Evolutionary conservation across 2,113 vertebrate genomes (phyloP).

Genomic region (Lagenorhynchus albirostris): DNA sequence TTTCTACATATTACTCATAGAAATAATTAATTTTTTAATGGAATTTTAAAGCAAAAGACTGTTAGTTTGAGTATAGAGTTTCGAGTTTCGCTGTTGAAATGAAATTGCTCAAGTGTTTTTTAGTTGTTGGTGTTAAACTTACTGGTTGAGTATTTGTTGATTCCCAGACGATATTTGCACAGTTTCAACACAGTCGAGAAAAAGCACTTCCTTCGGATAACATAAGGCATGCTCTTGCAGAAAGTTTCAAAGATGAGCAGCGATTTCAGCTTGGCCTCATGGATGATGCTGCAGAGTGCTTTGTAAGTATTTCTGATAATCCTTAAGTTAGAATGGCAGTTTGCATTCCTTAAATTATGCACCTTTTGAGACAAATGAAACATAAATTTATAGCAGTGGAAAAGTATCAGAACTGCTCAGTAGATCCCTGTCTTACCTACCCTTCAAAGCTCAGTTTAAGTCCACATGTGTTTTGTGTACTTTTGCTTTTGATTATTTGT

Average conservation of each 20-base stretch:
- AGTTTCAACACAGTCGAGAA: constrained; percentile 96
- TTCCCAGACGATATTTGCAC: constrained; percentile 92
- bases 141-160: constrained; percentile 1
- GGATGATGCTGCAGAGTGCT: constrained; percentile 99
- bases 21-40: neutral
- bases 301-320: constrained; percentile 87
- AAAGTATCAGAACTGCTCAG: neutral
- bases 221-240: constrained; percentile 94
- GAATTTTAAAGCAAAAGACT: neutral
- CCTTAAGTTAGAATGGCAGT: neutral
- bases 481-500: neutral
- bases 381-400: neutral
- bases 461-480: neutral
- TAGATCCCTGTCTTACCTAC: neutral
- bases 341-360: neutral
- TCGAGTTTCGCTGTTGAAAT: neutral
- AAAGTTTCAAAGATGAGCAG: constrained; percentile 98
- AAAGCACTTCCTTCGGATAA: constrained; percentile 96
- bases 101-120: neutral
- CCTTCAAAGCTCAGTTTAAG: neutral
- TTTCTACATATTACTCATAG: neutral
- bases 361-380: neutral
- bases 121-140: neutral
- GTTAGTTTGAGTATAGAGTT: neutral
- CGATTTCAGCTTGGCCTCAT: constrained; percentile 98